Evolutionary conservation across 2,888 invertebrate genomes (phyloP), one percentile per base, ranked within the genome.

Genomic region (Orthosia gracilis): DNA sequence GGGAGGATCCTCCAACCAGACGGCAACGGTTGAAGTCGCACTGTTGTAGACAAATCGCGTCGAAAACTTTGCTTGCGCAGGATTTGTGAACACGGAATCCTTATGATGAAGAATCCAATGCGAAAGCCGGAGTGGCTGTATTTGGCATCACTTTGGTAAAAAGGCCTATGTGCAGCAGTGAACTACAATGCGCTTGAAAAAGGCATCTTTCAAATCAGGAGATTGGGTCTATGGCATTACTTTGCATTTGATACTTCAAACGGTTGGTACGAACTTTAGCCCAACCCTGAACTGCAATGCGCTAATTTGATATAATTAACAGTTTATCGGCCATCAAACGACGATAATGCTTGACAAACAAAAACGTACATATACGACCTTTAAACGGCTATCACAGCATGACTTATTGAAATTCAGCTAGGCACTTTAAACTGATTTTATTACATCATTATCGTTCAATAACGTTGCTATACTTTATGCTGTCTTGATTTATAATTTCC

Each of bases 381-480:
- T 72, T 45, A 61, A 52, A 47, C 7, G 18, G 18, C n/a, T 50
- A 58, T 15, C 57, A 45, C 57, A 58, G 21, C 45, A 58, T 74
- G 58, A 73, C 65, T 49, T 50, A 17, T 12, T 45, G 45, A 58
- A 26, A 58, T 58, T 45, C 9, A 31, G 11, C 9, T 58, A 70
- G 5, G 12, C 70, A 15, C 45, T 45, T n/a, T 17, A 18, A 23
- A 50, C 31, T 52, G 57, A 73, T 64, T 47, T 58, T 17, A 64
- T 58, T 11, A 47, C 1, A 21, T n/a, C 11, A 18, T 52, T 64
- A 73, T 73, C 73, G 74, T 74, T 17, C 73, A 74, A 64, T 65
- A 73, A 50, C 74, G n/a, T n/a, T 73, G 52, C 50, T 0, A n/a
- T n/a, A n/a, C n/a, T n/a, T n/a, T n/a, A n/a, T 0, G 12, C 58